Evolutionary conservation across 2,113 vertebrate genomes (phyloP).

Genomic region (Scartelaos histophorus): DNA sequence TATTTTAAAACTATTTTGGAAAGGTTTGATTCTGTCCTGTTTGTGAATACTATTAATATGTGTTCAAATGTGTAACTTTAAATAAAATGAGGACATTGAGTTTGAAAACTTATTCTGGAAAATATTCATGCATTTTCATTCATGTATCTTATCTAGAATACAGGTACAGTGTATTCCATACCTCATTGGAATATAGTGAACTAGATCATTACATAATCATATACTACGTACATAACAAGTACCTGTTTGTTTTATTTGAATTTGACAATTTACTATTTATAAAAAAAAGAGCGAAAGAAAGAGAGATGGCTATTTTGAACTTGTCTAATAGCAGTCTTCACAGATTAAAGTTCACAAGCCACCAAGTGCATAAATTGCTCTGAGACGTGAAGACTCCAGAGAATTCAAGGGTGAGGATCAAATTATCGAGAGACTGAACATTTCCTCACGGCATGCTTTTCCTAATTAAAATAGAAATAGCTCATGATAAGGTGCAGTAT

Average conservation of each 20-base stretch:
- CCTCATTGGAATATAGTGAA: too few relatives aligned
- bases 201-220: neutral
- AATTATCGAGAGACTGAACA: slow-evolving; percentile 58
- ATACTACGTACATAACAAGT: neutral
- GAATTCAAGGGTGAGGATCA: slow-evolving; percentile 47
- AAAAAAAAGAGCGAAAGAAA: too few relatives aligned
- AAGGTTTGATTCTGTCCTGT: too few relatives aligned
- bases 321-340: neutral
- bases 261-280: too few relatives aligned
- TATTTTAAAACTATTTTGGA: neutral
- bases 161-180: neutral
- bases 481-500: slow-evolving; percentile 16
- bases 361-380: slow-evolving; percentile 52
- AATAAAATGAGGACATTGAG: neutral
- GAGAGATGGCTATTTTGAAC: neutral
- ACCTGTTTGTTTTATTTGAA: too few relatives aligned
- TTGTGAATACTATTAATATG: neutral
- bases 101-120: neutral
- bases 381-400: slow-evolving; percentile 46
- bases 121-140: too few relatives aligned
- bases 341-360: slow-evolving; percentile 24
- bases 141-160: too few relatives aligned
- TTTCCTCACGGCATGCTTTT: slow-evolving; percentile 48
- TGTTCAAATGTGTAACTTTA: neutral
- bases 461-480: slow-evolving; percentile 74